These are phyloP conservation scores for Drosophila erecta DNA, from an alignment of 1,140 invertebrate species.

Conservation along the genomic window DNA sequence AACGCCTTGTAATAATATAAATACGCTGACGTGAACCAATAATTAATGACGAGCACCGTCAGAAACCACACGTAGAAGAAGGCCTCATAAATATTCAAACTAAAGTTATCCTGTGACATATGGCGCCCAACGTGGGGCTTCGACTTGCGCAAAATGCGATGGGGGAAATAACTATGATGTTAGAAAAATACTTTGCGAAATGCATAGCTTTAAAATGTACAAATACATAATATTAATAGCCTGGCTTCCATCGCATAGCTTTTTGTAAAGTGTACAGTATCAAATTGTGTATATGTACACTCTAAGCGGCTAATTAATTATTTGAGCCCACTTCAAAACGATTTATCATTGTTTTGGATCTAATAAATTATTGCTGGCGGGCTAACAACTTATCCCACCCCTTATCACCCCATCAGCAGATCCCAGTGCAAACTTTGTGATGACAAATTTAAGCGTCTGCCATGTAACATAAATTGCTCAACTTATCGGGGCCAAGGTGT, in stretches of 20 bases:
- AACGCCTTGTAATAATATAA: constrained; percentile 56
- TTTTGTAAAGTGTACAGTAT: not conserved
- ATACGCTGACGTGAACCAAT: constrained; percentile 50
- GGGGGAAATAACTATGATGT: not conserved
- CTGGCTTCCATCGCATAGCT: not conserved
- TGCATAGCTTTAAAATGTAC: not conserved
- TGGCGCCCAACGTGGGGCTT: constrained; percentile 10
- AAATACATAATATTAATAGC: too few species aligned
- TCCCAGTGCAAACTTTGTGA: constrained; percentile 21
- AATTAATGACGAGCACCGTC: constrained; percentile 32
- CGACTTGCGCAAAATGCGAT: not conserved
- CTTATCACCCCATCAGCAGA: not conserved
- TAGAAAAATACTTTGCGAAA: not conserved
- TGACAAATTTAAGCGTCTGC: constrained; percentile 47
- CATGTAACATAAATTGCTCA: constrained; percentile 49
- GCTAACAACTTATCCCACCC: not conserved
- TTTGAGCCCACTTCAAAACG: constrained; percentile 10
- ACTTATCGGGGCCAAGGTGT: constrained; percentile 49
- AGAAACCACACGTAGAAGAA: not conserved
- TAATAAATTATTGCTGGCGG: constrained; percentile 35
- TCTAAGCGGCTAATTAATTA: constrained; percentile 6
- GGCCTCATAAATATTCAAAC: constrained; percentile 11
- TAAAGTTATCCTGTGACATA: constrained; percentile 16
- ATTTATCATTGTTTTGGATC: constrained; percentile 25
- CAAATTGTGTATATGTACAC: not conserved